These are phyloP conservation scores for Potamilus streckersoni DNA, from an alignment of 1,140 invertebrate genomes.

Conservation along the genomic window DNA sequence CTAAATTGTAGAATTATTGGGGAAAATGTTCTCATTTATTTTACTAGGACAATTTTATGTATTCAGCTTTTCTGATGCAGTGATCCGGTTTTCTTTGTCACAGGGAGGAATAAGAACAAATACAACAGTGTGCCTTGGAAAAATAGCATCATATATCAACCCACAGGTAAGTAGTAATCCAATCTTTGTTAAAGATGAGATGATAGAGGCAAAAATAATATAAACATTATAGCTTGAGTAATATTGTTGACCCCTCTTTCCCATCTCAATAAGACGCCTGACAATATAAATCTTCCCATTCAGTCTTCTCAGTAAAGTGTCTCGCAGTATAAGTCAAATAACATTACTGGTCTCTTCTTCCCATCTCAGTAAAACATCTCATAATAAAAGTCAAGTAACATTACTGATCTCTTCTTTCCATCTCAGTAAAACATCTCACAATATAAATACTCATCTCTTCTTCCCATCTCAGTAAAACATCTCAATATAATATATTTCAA, in stretches of 20 bases:
- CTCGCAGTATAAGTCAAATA: no score
- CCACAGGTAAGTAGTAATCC: constrained; percentile 78
- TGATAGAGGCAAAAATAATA: not conserved
- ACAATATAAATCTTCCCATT: not conserved
- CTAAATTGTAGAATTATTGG: no score
- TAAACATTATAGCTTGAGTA: not conserved
- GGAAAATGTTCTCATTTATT: no score
- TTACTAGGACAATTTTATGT: no score
- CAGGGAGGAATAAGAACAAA: constrained; percentile 90
- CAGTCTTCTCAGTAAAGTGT: not conserved
- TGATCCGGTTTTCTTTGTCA: constrained; percentile 5
- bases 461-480: no score
- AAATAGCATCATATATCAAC: constrained; percentile 94
- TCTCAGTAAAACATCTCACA: no score
- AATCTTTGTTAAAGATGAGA: constrained; percentile 21
- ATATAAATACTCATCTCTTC: no score
- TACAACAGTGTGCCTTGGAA: constrained; percentile 98
- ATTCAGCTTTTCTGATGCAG: not conserved
- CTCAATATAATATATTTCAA: no score
- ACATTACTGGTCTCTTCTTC: no score
- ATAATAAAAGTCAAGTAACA: no score
- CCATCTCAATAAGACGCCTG: not conserved
- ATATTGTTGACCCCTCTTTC: not conserved
- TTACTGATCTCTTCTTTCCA: no score
- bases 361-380: no score